Percentiles rank a stretch among this genome's conserved stretches.
These are phyloP conservation scores for Cerceris rybyensis DNA, from an alignment of 2,888 invertebrate genomes.

Conservation along the genomic window DNA sequence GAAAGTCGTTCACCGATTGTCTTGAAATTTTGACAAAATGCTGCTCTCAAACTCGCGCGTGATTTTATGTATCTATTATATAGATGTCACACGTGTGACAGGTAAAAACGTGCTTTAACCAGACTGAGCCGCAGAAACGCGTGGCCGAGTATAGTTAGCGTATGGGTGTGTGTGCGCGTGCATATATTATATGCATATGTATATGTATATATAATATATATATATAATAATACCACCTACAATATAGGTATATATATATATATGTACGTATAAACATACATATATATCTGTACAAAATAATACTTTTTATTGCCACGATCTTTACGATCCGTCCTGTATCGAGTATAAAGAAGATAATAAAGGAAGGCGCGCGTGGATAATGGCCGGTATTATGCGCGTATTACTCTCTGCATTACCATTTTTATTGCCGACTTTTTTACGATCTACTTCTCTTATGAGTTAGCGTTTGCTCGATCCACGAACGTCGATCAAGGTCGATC, in stretches of 20 bases:
- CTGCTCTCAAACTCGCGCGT: too few relatives aligned
- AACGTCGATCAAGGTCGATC: slow-evolving; percentile 58
- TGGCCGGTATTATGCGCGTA: slow-evolving; percentile 67
- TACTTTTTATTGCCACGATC: slow-evolving; percentile 67
- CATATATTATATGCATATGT: background rate
- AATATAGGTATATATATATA: too few relatives aligned
- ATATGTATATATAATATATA: background rate
- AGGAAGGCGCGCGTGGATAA: slow-evolving; percentile 66
- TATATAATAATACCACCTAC: too few relatives aligned
- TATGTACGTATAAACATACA: background rate
- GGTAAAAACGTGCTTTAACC: too few relatives aligned
- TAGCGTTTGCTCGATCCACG: slow-evolving; percentile 30
- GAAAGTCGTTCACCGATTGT: too few relatives aligned
- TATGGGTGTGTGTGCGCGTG: too few relatives aligned
- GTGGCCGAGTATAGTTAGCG: too few relatives aligned
- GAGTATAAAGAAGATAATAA: slow-evolving; percentile 68
- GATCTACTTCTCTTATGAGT: slow-evolving; percentile 57
- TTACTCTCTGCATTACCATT: slow-evolving; percentile 68
- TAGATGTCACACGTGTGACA: too few relatives aligned
- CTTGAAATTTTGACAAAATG: too few relatives aligned
- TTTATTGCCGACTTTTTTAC: slow-evolving; percentile 67
- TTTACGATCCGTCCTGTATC: slow-evolving; percentile 67
- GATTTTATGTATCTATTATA: too few relatives aligned
- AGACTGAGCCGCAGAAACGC: too few relatives aligned
- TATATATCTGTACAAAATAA: slow-evolving; percentile 55